phyloP scores from a whole-genome alignment of 2,113 vertebrate genomes.

The Gavialis gangeticus region DNA sequence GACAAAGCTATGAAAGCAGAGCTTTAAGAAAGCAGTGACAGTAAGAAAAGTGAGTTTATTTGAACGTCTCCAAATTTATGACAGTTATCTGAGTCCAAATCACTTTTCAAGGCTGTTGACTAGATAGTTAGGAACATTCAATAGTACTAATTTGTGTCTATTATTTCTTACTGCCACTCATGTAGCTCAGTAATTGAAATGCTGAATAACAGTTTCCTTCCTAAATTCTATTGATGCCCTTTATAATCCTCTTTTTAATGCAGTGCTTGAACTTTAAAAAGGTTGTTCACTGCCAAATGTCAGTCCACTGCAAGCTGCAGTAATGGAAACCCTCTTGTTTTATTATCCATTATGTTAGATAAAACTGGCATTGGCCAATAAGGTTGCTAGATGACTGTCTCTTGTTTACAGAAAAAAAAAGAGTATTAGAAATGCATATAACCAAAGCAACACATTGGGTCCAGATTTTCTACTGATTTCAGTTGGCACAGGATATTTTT shows the following conservation, averaged over 20 bases:
- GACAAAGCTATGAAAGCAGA: constrained; percentile 47
- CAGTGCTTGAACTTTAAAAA: constrained; percentile 81
- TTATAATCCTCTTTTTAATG: constrained; percentile 80
- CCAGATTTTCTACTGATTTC: not conserved
- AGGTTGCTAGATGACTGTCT: not conserved
- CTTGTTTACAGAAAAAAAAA: not conserved
- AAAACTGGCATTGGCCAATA: constrained; percentile 21
- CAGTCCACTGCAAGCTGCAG: constrained; percentile 59
- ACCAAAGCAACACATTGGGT: not conserved
- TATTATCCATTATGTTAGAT: constrained; percentile 40
- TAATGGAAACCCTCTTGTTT: constrained; percentile 65
- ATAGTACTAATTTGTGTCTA: constrained; percentile 69
- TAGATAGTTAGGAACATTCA: constrained; percentile 63
- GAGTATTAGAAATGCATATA: not conserved
- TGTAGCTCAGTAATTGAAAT: constrained; percentile 75
- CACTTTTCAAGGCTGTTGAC: constrained; percentile 50
- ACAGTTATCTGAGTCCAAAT: constrained; percentile 33
- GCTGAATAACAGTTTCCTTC: constrained; percentile 74
- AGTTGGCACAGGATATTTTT: not conserved
- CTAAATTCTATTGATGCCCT: constrained; percentile 79
- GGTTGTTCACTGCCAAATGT: constrained; percentile 77
- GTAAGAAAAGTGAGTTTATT: constrained; percentile 35
- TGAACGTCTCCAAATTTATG: constrained; percentile 61
- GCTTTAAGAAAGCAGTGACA: constrained; percentile 32
- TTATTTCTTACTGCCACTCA: constrained; percentile 72